Conservation (phyloP, 2,797 vertebrate species). For the Perodicticus potto region DNA sequence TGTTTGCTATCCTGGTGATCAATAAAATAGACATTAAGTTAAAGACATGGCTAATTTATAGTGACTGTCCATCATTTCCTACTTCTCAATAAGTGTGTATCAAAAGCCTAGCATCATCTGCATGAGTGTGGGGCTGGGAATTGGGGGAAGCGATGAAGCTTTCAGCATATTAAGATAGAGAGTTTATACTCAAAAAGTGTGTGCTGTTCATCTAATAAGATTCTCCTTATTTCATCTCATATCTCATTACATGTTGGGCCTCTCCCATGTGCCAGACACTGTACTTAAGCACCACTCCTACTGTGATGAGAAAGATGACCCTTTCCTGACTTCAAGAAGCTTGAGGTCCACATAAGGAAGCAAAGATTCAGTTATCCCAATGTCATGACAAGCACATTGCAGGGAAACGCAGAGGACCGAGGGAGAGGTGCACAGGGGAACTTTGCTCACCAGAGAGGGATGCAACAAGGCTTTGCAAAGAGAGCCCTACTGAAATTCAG, state of each 20-base stretch:
- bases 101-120: not conserved
- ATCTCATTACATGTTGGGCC: not conserved
- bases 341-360: not conserved
- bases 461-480: not conserved
- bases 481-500: not conserved
- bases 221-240: not conserved
- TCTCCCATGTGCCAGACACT: not conserved
- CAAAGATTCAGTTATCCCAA: not conserved
- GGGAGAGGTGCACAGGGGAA: not conserved
- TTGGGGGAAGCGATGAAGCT: not conserved
- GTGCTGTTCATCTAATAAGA: not conserved
- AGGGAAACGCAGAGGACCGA: not conserved
- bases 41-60: not conserved
- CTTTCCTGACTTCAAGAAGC: not conserved
- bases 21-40: constrained; percentile 30
- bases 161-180: not conserved
- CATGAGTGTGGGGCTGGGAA: too few species aligned
- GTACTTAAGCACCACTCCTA: not conserved
- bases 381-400: not conserved
- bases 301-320: not conserved
- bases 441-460: not conserved
- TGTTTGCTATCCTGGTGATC: not conserved
- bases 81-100: not conserved
- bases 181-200: not conserved
- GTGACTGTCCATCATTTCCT: not conserved